phyloP scores from a whole-genome alignment of 2,888 invertebrate species.

The Gymnoscelis rufifasciata region DNA sequence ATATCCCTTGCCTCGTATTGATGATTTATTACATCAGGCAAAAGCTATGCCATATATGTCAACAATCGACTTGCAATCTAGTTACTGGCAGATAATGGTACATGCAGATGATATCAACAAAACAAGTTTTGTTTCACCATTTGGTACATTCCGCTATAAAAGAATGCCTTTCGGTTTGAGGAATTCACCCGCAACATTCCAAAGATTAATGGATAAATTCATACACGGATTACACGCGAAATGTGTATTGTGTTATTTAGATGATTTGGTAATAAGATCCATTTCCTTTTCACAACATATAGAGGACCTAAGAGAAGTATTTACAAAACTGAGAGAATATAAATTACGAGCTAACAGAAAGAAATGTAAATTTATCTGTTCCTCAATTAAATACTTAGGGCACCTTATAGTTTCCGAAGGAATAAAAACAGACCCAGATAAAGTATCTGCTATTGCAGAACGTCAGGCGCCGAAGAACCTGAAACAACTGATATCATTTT shows the following conservation, averaged over 20 bases:
- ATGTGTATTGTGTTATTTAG: constrained; percentile 14
- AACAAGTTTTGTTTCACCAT: constrained; percentile 10
- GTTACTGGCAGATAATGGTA: constrained; percentile 9
- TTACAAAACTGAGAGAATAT: constrained; percentile 16
- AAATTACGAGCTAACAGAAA: constrained; percentile 25
- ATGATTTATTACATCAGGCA: constrained; percentile 9
- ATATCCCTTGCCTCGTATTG: constrained; percentile 21
- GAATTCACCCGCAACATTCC: constrained; percentile 8
- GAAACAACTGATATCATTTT: constrained; percentile 8
- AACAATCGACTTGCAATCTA: constrained; percentile 4
- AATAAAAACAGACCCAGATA: constrained; percentile 29
- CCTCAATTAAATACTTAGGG: constrained; percentile 30
- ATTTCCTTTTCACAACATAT: constrained; percentile 9
- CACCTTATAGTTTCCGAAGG: constrained; percentile 33
- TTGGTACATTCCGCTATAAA: constrained; percentile 1
- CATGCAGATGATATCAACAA: constrained; percentile 3
- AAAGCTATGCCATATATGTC: constrained; percentile 5
- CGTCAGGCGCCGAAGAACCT: constrained; percentile 2
- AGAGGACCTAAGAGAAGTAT: constrained; percentile 14
- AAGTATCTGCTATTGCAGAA: constrained; percentile 18
- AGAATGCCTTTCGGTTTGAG: constrained; percentile 9
- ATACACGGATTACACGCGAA: background rate
- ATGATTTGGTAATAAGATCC: constrained; percentile 16
- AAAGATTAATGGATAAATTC: constrained; percentile 18
- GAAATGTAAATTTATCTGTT: constrained; percentile 29